Conservation (phyloP, 2,797 vertebrate species). For the Hirundo rustica region DNA sequence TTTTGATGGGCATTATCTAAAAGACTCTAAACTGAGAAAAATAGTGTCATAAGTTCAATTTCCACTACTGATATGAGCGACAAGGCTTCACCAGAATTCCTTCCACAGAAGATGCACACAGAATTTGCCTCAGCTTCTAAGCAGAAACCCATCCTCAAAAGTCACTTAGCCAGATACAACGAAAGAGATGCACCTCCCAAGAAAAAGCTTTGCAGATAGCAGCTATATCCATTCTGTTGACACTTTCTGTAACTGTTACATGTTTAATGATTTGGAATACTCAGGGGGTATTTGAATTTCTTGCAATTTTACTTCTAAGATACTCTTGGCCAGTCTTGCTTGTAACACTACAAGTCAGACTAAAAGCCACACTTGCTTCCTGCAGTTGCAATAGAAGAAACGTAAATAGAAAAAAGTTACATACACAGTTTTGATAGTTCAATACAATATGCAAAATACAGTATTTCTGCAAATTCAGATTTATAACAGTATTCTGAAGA, state of each 20-base stretch:
- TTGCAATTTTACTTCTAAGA: neutral
- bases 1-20: neutral
- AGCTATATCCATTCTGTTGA: neutral
- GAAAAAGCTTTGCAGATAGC: neutral
- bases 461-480: neutral
- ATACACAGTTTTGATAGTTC: neutral
- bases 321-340: neutral
- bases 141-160: neutral
- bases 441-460: neutral
- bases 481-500: neutral
- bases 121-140: neutral
- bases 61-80: neutral
- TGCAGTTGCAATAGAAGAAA: neutral
- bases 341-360: neutral
- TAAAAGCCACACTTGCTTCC: neutral
- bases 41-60: rapidly evolving
- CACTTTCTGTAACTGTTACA: neutral
- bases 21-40: neutral
- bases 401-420: neutral
- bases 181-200: neutral
- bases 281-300: neutral
- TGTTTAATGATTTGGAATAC: neutral
- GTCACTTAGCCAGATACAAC: neutral
- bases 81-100: neutral
- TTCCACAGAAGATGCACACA: neutral